These are phyloP conservation scores for Diorhabda elongata DNA, from an alignment of 1,140 invertebrate species.

Conservation along the genomic window DNA sequence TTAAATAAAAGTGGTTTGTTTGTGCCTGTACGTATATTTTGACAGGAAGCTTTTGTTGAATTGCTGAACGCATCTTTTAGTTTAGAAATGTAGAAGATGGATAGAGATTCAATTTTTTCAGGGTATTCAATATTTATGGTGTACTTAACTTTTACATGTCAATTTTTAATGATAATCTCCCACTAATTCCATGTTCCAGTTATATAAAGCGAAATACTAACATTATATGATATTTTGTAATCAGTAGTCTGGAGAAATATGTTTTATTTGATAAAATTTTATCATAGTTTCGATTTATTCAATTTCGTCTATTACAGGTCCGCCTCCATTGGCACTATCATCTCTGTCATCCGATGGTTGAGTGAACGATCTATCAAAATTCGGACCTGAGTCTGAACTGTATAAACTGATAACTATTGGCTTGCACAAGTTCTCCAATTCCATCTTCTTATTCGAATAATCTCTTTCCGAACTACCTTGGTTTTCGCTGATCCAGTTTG, in stretches of 20 bases:
- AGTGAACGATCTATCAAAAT: constrained; percentile 41
- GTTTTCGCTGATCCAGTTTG: constrained; percentile 65
- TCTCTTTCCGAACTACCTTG: constrained; percentile 57
- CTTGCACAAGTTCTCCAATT: constrained; percentile 52
- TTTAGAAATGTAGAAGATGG: background rate
- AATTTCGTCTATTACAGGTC: constrained; percentile 67
- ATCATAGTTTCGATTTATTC: constrained; percentile 50
- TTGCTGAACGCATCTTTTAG: background rate
- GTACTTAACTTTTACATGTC: background rate
- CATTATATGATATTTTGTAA: no score
- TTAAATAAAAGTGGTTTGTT: constrained; percentile 2
- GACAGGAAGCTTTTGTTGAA: constrained; percentile 7
- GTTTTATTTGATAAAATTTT: no score
- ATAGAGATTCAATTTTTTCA: background rate
- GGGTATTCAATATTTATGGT: background rate
- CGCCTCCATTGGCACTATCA: constrained; percentile 42
- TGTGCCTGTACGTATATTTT: background rate
- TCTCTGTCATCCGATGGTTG: constrained; percentile 43
- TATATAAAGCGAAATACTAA: no score
- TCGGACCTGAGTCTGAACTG: constrained; percentile 20
- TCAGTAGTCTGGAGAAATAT: no score
- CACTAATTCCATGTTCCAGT: no score
- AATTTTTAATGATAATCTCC: no score
- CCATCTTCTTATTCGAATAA: constrained; percentile 55
- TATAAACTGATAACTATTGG: constrained; percentile 52